A percentile compares a stretch with the other conserved stretches of the same genome.
Conservation (phyloP, 2,113 vertebrate species). For the Nycticryphes semicollaris region DNA sequence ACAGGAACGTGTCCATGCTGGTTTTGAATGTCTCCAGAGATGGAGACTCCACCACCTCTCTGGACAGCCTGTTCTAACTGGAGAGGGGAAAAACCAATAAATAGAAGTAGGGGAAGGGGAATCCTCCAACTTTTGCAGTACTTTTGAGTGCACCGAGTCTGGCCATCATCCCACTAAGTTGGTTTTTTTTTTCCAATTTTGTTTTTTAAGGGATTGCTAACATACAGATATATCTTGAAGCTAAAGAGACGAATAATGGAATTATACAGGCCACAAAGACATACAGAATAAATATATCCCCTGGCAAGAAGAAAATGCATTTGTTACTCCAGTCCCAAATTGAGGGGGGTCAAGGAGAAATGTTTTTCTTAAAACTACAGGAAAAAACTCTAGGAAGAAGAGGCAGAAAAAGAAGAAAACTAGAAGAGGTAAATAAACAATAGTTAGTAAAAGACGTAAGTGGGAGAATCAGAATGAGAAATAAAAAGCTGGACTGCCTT, state of each 20-base stretch:
- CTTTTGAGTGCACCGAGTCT: background rate
- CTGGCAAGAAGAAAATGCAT: background rate
- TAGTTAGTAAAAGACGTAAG: background rate
- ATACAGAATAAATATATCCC: background rate
- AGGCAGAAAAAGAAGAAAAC: background rate
- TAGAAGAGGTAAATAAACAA: background rate
- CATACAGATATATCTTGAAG: background rate
- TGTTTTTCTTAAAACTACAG: background rate
- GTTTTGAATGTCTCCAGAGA: too few relatives aligned
- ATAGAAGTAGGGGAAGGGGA: background rate
- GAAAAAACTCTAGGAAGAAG: background rate
- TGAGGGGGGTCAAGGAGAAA: background rate
- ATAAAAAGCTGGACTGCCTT: background rate
- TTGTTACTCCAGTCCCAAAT: background rate
- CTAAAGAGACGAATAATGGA: background rate
- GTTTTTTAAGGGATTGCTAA: background rate
- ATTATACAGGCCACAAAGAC: background rate
- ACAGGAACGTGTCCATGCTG: too few relatives aligned
- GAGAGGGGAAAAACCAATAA: background rate
- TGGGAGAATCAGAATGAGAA: background rate
- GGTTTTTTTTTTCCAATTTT: background rate
- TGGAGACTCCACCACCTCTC: too few relatives aligned
- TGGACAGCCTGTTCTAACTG: background rate
- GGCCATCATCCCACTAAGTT: background rate
- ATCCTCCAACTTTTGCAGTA: background rate